These are phyloP conservation scores for Actinostola sp. DNA, from an alignment of 92 coral and sea anemone species.

Conservation along the genomic window DNA sequence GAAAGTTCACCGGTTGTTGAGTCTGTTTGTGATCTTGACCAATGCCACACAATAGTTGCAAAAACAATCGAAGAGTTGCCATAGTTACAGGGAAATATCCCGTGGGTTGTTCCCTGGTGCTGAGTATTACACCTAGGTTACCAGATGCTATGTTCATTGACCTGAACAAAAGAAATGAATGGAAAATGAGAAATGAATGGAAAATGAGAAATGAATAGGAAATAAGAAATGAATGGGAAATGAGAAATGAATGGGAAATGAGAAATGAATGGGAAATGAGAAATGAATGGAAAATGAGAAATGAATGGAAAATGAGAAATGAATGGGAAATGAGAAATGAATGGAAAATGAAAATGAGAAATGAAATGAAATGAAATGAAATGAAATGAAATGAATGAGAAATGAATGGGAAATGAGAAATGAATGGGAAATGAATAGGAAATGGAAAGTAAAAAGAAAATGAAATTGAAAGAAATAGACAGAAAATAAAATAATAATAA, in stretches of 20 bases:
- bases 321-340: neutral
- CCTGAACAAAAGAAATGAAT: conserved; percentile 40
- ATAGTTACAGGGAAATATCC: conserved; percentile 90
- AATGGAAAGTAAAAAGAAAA: too few species aligned
- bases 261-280: neutral
- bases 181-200: neutral
- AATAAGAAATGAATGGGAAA: neutral
- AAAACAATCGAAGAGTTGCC: conserved; percentile 79
- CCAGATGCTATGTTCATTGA: conserved; percentile 85
- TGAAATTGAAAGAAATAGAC: too few species aligned
- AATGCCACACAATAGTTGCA: conserved; percentile 79
- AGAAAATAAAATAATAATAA: neutral
- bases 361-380: neutral
- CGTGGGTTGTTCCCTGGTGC: conserved; percentile 77
- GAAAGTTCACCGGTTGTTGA: conserved; percentile 69
- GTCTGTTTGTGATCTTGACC: conserved; percentile 56
- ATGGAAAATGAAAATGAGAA: neutral
- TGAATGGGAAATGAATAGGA: too few species aligned
- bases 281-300: neutral
- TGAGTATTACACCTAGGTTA: conserved; percentile 79
- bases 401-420: neutral
- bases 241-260: neutral
- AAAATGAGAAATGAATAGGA: neutral
- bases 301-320: neutral
- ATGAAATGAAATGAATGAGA: neutral